Evolutionary conservation across 2,888 invertebrate genomes (phyloP).

Genomic region (Amphipyra tragopoginis): DNA sequence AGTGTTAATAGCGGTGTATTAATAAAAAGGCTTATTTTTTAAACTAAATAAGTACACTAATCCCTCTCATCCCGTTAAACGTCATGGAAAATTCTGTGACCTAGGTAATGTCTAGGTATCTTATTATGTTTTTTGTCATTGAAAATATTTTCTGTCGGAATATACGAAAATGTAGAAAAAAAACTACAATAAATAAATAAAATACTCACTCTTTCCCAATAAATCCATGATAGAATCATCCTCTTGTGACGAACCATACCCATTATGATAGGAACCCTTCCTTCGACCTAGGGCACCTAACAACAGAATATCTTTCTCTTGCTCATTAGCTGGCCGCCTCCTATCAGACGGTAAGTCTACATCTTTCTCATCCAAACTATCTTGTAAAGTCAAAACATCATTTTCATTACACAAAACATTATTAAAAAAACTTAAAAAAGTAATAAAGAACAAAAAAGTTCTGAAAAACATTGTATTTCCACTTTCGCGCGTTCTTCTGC

Average conservation of each 20-base stretch:
- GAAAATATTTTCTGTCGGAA: too few species aligned
- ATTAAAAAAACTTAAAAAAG: conserved; percentile 65
- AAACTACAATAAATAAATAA: background rate
- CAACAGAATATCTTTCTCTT: conserved; percentile 93
- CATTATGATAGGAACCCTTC: conserved; percentile 87
- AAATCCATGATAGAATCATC: conserved; percentile 95
- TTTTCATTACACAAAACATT: conserved; percentile 75
- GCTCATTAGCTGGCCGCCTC: conserved; percentile 90
- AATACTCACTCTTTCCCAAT: conserved; percentile 94
- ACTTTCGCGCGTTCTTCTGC: conserved; percentile 69
- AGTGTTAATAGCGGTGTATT: too few species aligned
- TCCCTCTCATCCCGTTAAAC: too few species aligned
- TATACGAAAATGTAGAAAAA: too few species aligned
- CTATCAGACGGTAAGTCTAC: conserved; percentile 79
- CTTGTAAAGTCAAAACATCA: conserved; percentile 85
- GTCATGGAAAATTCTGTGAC: too few species aligned
- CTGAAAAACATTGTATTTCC: conserved; percentile 58
- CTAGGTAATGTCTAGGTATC: too few species aligned
- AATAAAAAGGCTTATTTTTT: too few species aligned
- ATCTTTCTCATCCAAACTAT: conserved; percentile 77
- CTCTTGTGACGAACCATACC: conserved; percentile 82
- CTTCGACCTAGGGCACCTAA: conserved; percentile 93
- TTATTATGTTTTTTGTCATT: too few species aligned
- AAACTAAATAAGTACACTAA: too few species aligned
- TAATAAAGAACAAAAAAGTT: conserved; percentile 63